These are phyloP conservation scores for Eugnorisma glareosa DNA, from an alignment of 2,888 invertebrate genomes.

Conservation along the genomic window DNA sequence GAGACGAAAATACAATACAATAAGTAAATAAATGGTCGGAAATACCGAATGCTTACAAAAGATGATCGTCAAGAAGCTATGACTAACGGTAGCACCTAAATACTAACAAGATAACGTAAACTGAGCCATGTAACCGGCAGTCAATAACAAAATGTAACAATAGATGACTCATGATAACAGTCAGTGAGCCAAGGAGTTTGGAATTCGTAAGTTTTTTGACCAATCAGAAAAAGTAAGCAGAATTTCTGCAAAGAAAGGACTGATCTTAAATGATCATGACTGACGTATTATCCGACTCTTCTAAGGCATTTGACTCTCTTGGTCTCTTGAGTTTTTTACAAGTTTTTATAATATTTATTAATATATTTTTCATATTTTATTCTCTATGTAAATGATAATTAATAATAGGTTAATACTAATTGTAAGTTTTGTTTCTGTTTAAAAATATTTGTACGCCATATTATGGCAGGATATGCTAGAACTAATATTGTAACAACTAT, in stretches of 20 bases:
- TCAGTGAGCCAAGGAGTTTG: not conserved
- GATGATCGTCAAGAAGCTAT: conserved; percentile 19
- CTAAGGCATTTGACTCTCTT: not conserved
- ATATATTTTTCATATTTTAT: too few relatives aligned
- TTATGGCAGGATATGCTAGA: too few relatives aligned
- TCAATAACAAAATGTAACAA: conserved; percentile 53
- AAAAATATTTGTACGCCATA: too few relatives aligned
- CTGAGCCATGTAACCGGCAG: conserved; percentile 31
- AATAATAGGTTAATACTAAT: too few relatives aligned
- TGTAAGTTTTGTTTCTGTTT: too few relatives aligned
- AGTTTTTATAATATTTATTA: too few relatives aligned
- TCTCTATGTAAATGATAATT: too few relatives aligned
- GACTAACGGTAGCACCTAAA: conserved; percentile 40
- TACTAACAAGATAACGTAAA: conserved; percentile 52
- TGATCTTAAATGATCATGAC: not conserved
- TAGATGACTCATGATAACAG: conserved; percentile 50
- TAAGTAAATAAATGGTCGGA: not conserved
- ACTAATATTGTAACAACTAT: too few relatives aligned
- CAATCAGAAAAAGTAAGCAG: not conserved
- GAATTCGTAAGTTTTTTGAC: conserved; percentile 10
- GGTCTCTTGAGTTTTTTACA: too few relatives aligned
- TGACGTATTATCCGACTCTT: not conserved
- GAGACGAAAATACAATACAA: conserved; percentile 12
- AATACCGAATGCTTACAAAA: conserved; percentile 19
- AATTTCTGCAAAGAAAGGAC: not conserved